A percentile compares a stretch with the other conserved stretches of the same genome.
phyloP scores from a whole-genome alignment of 2,797 vertebrate species.

The Philypnodon macrostomus region DNA sequence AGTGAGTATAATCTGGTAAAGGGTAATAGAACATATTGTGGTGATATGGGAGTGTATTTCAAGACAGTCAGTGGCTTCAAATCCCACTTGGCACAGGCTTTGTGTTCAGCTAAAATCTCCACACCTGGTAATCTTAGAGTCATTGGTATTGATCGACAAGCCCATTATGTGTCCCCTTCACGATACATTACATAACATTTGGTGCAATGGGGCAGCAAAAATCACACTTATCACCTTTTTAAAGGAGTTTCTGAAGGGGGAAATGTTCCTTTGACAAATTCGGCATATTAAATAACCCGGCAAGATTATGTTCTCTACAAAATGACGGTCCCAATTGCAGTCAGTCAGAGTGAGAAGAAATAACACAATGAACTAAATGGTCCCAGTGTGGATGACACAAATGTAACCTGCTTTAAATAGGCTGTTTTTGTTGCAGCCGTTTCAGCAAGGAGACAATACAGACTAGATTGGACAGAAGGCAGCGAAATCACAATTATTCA shows the following conservation, averaged over 20 bases:
- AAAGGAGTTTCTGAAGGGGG: conserved; percentile 20
- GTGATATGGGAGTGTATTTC: background rate
- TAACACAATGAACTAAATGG: background rate
- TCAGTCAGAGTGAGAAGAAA: conserved; percentile 8
- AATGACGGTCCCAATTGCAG: conserved; percentile 15
- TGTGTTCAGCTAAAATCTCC: conserved; percentile 11
- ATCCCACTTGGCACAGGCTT: conserved; percentile 16
- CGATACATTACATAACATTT: conserved; percentile 29
- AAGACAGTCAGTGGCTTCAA: background rate
- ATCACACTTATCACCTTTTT: conserved; percentile 6
- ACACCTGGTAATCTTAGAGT: conserved; percentile 10
- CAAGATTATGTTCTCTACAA: conserved; percentile 12
- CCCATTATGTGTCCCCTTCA: conserved; percentile 25
- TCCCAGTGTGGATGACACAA: conserved; percentile 18
- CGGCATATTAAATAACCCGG: conserved; percentile 25
- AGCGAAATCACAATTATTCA: too few relatives aligned
- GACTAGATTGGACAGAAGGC: too few relatives aligned
- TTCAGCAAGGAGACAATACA: too few relatives aligned
- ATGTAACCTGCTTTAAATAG: conserved; percentile 11
- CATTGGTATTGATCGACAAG: conserved; percentile 38
- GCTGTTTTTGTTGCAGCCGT: background rate
- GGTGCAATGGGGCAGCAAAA: conserved; percentile 24
- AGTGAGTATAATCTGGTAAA: too few relatives aligned
- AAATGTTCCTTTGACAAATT: conserved; percentile 7
- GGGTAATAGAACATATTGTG: too few relatives aligned